phyloP scores from a whole-genome alignment of 2,888 invertebrate genomes.

The Diplazon laetatorius region DNA sequence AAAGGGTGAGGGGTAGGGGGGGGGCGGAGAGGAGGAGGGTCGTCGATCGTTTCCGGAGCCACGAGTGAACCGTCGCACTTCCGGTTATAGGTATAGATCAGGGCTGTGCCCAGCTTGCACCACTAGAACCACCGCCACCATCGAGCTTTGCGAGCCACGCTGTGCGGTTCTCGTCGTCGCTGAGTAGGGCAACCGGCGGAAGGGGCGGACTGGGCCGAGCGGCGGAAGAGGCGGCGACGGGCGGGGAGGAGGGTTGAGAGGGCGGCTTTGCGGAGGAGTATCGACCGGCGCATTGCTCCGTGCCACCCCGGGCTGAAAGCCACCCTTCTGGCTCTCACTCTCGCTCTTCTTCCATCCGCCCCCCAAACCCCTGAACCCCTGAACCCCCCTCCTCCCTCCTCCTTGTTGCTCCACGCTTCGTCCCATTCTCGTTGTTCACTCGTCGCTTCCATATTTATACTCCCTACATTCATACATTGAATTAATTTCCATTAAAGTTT shows the following conservation, averaged over 20 bases:
- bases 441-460: conserved; percentile 30
- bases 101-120: conserved; percentile 56
- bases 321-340: conserved; percentile 49
- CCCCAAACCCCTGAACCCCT: neutral
- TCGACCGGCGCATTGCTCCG: conserved; percentile 74
- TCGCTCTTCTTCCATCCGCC: conserved; percentile 20
- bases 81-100: conserved; percentile 61
- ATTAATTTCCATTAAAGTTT: neutral
- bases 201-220: conserved; percentile 8
- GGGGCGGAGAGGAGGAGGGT: conserved; percentile 31
- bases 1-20: too few relatives aligned
- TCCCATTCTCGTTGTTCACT: conserved; percentile 7
- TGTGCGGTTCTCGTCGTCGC: conserved; percentile 48
- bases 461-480: conserved; percentile 15
- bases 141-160: conserved; percentile 14
- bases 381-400: neutral
- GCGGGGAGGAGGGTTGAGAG: too few relatives aligned
- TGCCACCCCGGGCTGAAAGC: conserved; percentile 61
- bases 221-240: too few relatives aligned
- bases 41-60: conserved; percentile 52
- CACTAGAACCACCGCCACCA: conserved; percentile 22
- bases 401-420: conserved; percentile 10
- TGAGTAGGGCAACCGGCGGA: conserved; percentile 5
- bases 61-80: conserved; percentile 59
- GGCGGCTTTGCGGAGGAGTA: conserved; percentile 71